A percentile compares a stretch with the other conserved stretches of the same genome.
Evolutionary conservation across 2,797 vertebrate species (phyloP).

Genomic region (Platyrinchus mystaceus): DNA sequence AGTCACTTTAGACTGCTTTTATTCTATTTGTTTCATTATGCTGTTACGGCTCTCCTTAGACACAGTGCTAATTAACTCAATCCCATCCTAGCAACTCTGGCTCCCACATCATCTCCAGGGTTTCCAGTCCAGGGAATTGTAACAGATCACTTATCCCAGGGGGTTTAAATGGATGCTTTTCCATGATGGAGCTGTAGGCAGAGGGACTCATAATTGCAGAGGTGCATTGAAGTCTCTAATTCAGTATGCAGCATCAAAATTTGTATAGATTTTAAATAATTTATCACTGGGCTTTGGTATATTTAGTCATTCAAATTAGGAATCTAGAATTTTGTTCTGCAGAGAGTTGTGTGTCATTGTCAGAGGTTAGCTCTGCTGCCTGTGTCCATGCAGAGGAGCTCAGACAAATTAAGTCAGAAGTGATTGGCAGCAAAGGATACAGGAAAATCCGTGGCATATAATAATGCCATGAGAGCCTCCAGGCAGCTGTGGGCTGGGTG

Average conservation of each 20-base stretch:
- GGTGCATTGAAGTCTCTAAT: neutral
- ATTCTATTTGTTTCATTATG: slow-evolving; percentile 33
- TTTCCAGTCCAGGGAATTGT: slow-evolving; percentile 32
- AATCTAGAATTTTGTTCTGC: neutral
- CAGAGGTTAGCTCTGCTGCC: neutral
- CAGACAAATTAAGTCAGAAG: neutral
- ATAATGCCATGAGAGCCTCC: neutral
- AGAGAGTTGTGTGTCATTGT: neutral
- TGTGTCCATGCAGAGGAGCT: neutral
- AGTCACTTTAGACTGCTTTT: slow-evolving; percentile 16
- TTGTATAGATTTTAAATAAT: slow-evolving; percentile 37
- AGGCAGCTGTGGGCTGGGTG: neutral
- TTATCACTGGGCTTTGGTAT: neutral
- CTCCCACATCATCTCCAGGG: slow-evolving; percentile 11
- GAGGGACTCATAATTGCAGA: neutral
- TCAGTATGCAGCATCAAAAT: neutral
- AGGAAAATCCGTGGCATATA: neutral
- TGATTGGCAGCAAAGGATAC: neutral
- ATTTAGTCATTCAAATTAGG: slow-evolving; percentile 28
- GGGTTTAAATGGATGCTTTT: slow-evolving; percentile 2
- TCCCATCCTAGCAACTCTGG: neutral
- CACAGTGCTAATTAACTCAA: slow-evolving; percentile 49
- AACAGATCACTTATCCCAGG: slow-evolving; percentile 5
- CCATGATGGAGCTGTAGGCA: neutral
- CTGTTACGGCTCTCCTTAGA: slow-evolving; percentile 10